Base-by-base conservation (phyloP, 2,797 vertebrate genomes). In the Notolepis coatsorum region DNA sequence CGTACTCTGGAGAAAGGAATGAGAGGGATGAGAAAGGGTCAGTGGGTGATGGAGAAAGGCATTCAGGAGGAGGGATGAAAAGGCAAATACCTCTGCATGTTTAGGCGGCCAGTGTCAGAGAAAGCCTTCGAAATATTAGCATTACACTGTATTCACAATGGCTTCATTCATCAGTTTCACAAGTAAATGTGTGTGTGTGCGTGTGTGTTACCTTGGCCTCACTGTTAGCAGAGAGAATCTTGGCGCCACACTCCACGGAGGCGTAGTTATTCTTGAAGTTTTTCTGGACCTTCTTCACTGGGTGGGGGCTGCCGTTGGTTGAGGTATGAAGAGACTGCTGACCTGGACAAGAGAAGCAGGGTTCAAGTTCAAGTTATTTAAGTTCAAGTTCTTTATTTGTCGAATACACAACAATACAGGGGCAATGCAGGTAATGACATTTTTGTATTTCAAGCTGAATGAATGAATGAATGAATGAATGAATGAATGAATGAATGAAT, bases 201-300 rank as follows among this genome's bases (percentile, higher is more conserved):
- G 31, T 23, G 7, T 13, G 38, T 13, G 45, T 54, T 87, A 99
- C 98, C 96, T 99, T 99, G 81, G 98, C 97, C 84, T 99, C 98
- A 3, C 86, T 96, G 88, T 99, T 99, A 13, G 97, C 95, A 72
- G 97, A 94, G 53, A 99, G 90, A 77, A 99, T 99, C 92, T 99
- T 99, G 81, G 98, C 98, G 69, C 98, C 98, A 68, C 98, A 99
- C 78, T 99, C 98, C 18, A 99, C 97, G 54, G 98, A 99, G 10
- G 98, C 97, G 24, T 99, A 99, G 79, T 99, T 99, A 90, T 99
- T 99, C 84, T 94, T 94, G 81, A 98, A 96, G 76, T 97, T 99
- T 87, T 98, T 99, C 89, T 96, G 96, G 76, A 97, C 95, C 75
- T 99, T 99, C 86, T 98, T 98, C 17, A 93, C 91, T 27, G 92